phyloP scores from a whole-genome alignment of 2,888 invertebrate genomes.

The Allacma fusca region DNA sequence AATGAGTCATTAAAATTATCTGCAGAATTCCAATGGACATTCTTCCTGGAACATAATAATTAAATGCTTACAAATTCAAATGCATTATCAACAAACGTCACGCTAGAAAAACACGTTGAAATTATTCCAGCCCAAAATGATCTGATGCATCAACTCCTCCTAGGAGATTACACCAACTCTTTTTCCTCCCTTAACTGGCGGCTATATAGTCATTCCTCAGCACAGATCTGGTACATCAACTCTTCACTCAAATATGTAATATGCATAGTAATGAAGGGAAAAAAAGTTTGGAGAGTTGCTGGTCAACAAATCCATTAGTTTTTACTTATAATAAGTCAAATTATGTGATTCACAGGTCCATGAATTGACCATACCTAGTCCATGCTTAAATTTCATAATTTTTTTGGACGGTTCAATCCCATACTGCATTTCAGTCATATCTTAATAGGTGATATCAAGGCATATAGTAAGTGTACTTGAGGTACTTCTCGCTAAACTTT shows the following conservation, averaged over 20 bases:
- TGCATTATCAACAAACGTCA: slow-evolving; percentile 6
- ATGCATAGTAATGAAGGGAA: background rate
- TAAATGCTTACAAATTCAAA: slow-evolving; percentile 14
- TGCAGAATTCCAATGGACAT: slow-evolving; percentile 1
- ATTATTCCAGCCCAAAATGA: background rate
- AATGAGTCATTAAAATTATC: slow-evolving; percentile 7
- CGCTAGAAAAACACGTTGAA: background rate
- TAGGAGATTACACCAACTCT: no score
- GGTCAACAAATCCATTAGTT: slow-evolving; percentile 40
- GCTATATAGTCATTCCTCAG: background rate
- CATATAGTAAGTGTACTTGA: background rate
- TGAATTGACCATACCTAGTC: slow-evolving; percentile 6
- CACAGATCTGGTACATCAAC: background rate
- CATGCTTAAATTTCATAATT: background rate
- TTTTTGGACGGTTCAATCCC: background rate
- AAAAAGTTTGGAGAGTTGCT: slow-evolving; percentile 1
- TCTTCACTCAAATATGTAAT: background rate
- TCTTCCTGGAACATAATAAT: background rate
- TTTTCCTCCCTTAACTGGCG: no score
- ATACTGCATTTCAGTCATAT: background rate
- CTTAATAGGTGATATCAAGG: slow-evolving; percentile 3
- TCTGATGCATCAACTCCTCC: background rate
- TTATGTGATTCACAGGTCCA: slow-evolving; percentile 33
- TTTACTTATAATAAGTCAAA: slow-evolving; percentile 27
- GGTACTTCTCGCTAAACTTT: background rate